Evolutionary conservation across 1,140 invertebrate species (phyloP), one percentile per base, ranked within the genome.

Genomic region (Ceratosolen fusciceps): DNA sequence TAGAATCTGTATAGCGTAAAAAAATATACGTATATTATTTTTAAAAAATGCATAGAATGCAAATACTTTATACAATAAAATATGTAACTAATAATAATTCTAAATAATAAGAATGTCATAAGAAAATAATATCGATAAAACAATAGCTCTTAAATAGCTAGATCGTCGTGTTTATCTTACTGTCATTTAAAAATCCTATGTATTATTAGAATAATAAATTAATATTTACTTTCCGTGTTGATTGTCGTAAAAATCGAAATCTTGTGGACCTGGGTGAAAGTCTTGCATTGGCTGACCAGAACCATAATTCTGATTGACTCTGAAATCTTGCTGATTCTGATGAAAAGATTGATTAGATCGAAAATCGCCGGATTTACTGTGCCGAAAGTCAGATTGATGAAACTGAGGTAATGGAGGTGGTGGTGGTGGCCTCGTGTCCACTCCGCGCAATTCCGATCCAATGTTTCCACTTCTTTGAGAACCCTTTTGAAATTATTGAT

Each of bases 361-460:
- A 75, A 87, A 89, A 24, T 89, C 87, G 10, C 81, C 72, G 0
- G 84, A 37, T 19, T 85, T 83, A 73, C 87, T 86, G 24, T 80
- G 82, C 14, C 83, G 74, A 73, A 90, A 89, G 0, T 85, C 83
- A 37, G 82, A 14, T 21, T 84, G 84, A 14, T 86, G 86, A 65
- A 87, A 88, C 12, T 84, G 85, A 7, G 85, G 83, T 0, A 84
- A 75, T 14, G 85, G 84, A 9, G 87, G 85, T 2, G 87, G 88
- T 0, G 85, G 85, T 2, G 87, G 86, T 14, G 82, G 74, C 19
- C 79, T 76, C 9, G 74, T 76, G 26, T 80, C 79, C 29, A 80
- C 79, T 19, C 74, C 68, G 12, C 56, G 79, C 5, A 80, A 49
- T 52, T 80, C 79, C 43, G 79, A 10, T 26, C 67, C 52, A 65